Conservation (phyloP, 2,113 vertebrate species). For the Megalops atlanticus region DNA sequence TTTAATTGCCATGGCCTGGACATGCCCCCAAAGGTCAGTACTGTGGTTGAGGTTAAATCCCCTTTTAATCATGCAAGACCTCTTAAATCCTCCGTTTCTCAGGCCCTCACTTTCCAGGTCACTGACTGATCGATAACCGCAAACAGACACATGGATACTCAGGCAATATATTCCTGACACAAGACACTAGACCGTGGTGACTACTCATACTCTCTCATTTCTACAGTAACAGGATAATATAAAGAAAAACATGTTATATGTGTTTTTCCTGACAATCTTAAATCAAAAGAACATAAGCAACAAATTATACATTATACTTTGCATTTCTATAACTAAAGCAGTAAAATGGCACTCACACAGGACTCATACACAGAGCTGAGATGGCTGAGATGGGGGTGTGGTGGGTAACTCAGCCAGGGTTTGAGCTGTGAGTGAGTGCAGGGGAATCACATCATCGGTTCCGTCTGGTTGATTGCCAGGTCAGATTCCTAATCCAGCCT, state of each 20-base stretch:
- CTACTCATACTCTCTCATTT: background rate
- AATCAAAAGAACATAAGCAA: background rate
- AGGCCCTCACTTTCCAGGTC: slow-evolving; percentile 2
- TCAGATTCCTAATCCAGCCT: background rate
- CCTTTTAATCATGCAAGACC: background rate
- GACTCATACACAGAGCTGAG: too few species aligned
- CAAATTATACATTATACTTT: background rate
- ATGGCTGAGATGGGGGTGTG: background rate
- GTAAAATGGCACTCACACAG: background rate
- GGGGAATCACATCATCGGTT: background rate
- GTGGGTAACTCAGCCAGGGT: background rate
- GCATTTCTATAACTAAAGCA: background rate
- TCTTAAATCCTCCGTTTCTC: background rate
- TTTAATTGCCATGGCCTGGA: background rate
- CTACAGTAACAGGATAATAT: background rate
- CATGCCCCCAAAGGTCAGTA: background rate
- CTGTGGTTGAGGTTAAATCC: background rate
- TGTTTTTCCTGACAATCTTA: too few species aligned
- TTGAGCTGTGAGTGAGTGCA: background rate
- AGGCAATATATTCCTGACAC: background rate
- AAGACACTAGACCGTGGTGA: background rate
- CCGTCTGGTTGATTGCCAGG: background rate
- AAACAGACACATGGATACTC: background rate
- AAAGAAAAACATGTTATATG: too few species aligned
- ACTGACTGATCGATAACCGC: background rate